These are phyloP conservation scores for Drosophila bifasciata DNA, from an alignment of 1,140 invertebrate species.

Conservation along the genomic window DNA sequence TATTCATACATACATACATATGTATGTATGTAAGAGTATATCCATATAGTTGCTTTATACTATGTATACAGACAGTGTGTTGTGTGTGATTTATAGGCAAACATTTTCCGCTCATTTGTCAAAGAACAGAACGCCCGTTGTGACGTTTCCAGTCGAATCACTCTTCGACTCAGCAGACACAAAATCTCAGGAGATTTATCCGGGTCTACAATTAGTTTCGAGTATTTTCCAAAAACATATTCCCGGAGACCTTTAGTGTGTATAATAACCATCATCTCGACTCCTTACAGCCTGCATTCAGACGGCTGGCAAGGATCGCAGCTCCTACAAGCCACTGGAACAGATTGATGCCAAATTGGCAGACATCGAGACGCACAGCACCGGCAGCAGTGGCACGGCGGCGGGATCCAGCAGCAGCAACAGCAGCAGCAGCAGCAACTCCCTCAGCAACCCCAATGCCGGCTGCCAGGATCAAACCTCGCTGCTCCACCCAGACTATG, in stretches of 20 bases:
- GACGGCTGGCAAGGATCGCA: conserved; percentile 85
- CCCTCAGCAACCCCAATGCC: conserved; percentile 2
- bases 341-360: conserved; percentile 83
- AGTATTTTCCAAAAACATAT: no score
- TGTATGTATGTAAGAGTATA: neutral
- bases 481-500: neutral
- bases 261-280: no score
- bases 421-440: conserved; percentile 40
- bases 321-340: conserved; percentile 85
- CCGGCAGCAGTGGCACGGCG: conserved; percentile 52
- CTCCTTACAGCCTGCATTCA: conserved; percentile 84
- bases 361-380: conserved; percentile 71
- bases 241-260: no score
- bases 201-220: no score
- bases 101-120: conserved; percentile 56
- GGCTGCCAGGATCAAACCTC: conserved; percentile 52
- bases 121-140: neutral
- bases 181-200: no score
- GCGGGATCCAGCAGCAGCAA: conserved; percentile 37
- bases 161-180: no score
- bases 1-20: neutral
- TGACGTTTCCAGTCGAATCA: no score
- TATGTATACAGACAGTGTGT: no score
- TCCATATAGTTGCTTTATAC: neutral
- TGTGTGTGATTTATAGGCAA: conserved; percentile 50